Percentiles rank a stretch among this genome's conserved stretches.
phyloP scores from a whole-genome alignment of 2,797 vertebrate species.

The Simalia tracyae region DNA sequence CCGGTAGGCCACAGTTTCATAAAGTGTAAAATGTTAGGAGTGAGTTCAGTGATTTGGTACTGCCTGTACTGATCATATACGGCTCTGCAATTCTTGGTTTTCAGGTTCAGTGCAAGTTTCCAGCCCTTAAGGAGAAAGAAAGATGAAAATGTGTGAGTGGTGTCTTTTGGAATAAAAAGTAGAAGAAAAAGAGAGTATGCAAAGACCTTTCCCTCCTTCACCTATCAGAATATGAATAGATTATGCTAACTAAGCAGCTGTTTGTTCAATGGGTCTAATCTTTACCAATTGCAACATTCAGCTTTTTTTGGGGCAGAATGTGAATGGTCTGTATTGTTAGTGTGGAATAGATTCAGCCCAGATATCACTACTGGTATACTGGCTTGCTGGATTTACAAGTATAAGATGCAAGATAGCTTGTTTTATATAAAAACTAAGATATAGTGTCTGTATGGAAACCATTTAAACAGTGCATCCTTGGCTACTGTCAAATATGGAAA shows the following conservation, averaged over 20 bases:
- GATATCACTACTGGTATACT: neutral
- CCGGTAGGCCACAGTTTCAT: neutral
- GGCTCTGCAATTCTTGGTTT: neutral
- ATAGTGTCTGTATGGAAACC: neutral
- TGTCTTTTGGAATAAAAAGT: neutral
- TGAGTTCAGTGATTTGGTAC: neutral
- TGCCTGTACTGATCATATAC: neutral
- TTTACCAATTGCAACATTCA: neutral
- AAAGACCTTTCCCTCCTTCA: neutral
- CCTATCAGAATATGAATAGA: neutral
- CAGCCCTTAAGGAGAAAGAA: neutral
- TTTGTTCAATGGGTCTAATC: neutral
- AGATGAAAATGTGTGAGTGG: neutral
- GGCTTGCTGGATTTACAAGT: neutral
- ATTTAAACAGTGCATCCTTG: neutral
- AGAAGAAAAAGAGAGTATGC: neutral
- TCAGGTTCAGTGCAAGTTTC: neutral
- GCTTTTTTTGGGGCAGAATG: neutral
- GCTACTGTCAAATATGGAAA: neutral
- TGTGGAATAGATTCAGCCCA: neutral
- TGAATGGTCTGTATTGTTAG: neutral
- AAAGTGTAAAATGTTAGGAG: neutral
- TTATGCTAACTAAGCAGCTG: neutral
- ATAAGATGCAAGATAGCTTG: neutral
- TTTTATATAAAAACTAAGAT: neutral